Evolutionary conservation across 2,888 invertebrate genomes (phyloP), one percentile per base, ranked within the genome.

Genomic region (Laspeyria flexula): DNA sequence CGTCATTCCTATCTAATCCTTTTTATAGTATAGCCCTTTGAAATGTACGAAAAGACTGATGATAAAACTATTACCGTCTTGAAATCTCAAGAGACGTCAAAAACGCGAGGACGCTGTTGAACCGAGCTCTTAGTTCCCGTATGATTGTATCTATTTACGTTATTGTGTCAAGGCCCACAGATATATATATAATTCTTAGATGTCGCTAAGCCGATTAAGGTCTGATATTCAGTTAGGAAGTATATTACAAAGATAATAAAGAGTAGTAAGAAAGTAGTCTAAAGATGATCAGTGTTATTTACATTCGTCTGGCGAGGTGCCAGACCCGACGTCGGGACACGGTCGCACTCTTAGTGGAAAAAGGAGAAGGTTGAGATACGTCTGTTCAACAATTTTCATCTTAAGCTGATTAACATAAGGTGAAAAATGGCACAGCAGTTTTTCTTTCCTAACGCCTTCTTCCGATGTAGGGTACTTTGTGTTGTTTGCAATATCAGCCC

Each of bases 291-390:
- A 63, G 76, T 72, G 70, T 71, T 70, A 73, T 73, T 75, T 71
- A 67, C 59, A 65, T 58, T 65, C 58, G 65, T 58, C 66, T 86
- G 86, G 85, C 85, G 52, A 25, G 1, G 34, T 47, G 85, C 85
- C 86, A 86, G 67, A 57, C 55, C 55, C 56, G 65, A 64, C 52
- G 60, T 58, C 62, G 56, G 49, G 55, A 58, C 60, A 62, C 7
- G 7, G 21, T 7, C 7, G 9, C 18, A 7, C 7, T 7, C 25
- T 25, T 25, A 25, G 5, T 25, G 7, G 7, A 25, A 1, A 25
- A 6, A 25, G 25, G 25, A 1, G 7, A 6, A 25, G 7, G 25
- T 6, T 25, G 25, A 7, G 9, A 25, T 7, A 25, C 18, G 7
- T 6, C 25, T 25, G 3, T 1, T 1, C 9, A 7, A 1, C 25